Base-by-base conservation (phyloP, 1,140 invertebrate genomes). In the Leptonema lineaticorne region DNA sequence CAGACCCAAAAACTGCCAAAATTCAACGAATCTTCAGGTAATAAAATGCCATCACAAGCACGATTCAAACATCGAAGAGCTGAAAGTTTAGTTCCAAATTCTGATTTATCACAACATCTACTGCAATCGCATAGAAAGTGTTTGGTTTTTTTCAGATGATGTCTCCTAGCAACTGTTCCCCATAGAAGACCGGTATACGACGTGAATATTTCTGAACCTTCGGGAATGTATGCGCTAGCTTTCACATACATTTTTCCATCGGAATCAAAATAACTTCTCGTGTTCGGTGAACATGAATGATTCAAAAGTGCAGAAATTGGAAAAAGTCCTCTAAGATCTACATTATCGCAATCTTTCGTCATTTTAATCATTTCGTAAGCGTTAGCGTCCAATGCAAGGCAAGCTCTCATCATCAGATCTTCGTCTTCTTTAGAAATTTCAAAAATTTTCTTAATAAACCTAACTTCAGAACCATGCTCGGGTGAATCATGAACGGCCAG, bases 261-360 rank as follows among this genome's bases (percentile, higher is more conserved):
- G 3, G 78, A 74, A 69, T 87, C 85, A 68, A 88, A 90, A 41
- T 83, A 80, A 68, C 91, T 88, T 18, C 84, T 85, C 0, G 89
- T 90, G 75, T 93, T 94, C 1, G 91, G 88, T 8, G 83, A 79
- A 74, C 92, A 94, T 29, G 81, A 84, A 74, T 93, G 91, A 77
- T 92, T 92, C 75, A 92, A 84, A 28, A 93, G 78, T 14, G 88
- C 85, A 0, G 88, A 85, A 18, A 90, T 77, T 2, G 90, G 89
- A 77, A 89, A 93, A 3, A 94, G 77, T 1, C 89, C 91, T 68
- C 89, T 82, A 28, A 89, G 77, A 73, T 84, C 85, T 27, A 84
- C 81, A 63, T 78, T 74, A 67, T 85, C 78, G 22, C 81, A 77
- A 29, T 79, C 79, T 2, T 75, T 74, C 9, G 81, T 81, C 53